Evolutionary conservation across 1,140 invertebrate genomes (phyloP).

Genomic region (Drosophila jambulina): DNA sequence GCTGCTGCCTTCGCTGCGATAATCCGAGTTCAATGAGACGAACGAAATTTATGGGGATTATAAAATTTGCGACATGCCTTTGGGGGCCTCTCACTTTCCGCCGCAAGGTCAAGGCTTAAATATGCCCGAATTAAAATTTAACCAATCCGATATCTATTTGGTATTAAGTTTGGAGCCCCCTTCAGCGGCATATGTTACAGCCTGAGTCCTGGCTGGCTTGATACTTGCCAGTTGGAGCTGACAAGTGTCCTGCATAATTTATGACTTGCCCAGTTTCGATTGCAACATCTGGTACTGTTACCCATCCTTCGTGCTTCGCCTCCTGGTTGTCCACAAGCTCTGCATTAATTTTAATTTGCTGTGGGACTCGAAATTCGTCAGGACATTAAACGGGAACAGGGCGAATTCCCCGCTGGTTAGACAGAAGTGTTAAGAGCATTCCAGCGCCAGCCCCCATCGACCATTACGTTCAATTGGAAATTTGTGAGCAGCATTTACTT

Average conservation of each 20-base stretch:
- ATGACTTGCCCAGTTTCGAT: conserved; percentile 61
- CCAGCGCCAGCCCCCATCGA: conserved; percentile 12
- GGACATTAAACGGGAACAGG: conserved; percentile 22
- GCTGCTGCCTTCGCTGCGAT: conserved; percentile 55
- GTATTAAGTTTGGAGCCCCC: conserved; percentile 19
- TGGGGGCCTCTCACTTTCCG: conserved; percentile 19
- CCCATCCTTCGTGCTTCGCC: not conserved
- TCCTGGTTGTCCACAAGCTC: conserved; percentile 18
- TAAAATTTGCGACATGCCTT: conserved; percentile 66
- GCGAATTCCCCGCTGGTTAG: conserved; percentile 29
- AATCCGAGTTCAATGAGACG: conserved; percentile 68
- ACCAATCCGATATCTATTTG: conserved; percentile 26
- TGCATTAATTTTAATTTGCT: conserved; percentile 69
- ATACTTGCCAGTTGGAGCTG: conserved; percentile 71
- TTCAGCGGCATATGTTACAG: conserved; percentile 43
- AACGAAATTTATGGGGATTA: conserved; percentile 61
- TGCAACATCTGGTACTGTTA: conserved; percentile 52
- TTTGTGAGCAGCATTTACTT: conserved; percentile 60
- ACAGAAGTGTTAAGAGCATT: conserved; percentile 29
- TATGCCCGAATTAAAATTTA: conserved; percentile 33
- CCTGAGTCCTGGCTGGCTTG: conserved; percentile 12
- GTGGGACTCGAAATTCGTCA: conserved; percentile 30
- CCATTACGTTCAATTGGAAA: conserved; percentile 62
- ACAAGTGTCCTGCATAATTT: conserved; percentile 80
- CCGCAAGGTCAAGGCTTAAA: conserved; percentile 57